These are phyloP conservation scores for Conchocele bisecta DNA, from an alignment of 2,888 invertebrate species.

Conservation along the genomic window DNA sequence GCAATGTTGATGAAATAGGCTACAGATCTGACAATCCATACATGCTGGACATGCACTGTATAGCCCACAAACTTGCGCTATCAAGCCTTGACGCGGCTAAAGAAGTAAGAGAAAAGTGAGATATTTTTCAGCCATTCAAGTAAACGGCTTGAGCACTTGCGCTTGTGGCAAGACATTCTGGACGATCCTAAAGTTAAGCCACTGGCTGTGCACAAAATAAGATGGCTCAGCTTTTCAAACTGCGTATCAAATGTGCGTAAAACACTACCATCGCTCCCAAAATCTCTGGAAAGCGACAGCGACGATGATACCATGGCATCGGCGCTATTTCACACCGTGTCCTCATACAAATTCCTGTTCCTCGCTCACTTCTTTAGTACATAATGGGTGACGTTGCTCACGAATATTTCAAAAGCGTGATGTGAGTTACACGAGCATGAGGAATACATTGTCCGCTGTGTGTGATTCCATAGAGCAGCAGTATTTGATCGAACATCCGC, in stretches of 20 bases:
- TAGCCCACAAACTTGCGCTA: conserved; percentile 32
- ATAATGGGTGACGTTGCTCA: conserved; percentile 35
- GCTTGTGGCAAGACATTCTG: conserved; percentile 32
- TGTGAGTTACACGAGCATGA: conserved; percentile 7
- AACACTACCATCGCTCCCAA: conserved; percentile 16
- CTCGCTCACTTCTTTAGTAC: conserved; percentile 32
- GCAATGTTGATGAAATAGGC: too few relatives aligned
- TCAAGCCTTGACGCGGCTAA: conserved; percentile 32
- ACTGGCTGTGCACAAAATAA: neutral
- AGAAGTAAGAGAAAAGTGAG: conserved; percentile 19
- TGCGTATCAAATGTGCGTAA: conserved; percentile 29
- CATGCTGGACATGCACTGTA: conserved; percentile 33
- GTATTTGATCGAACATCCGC: conserved; percentile 26
- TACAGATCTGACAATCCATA: conserved; percentile 25
- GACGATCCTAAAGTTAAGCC: conserved; percentile 31
- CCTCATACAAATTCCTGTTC: conserved; percentile 32
- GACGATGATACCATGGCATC: conserved; percentile 28
- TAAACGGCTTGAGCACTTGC: conserved; percentile 33
- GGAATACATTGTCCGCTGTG: conserved; percentile 13
- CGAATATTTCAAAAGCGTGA: conserved; percentile 20
- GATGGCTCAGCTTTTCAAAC: conserved; percentile 30
- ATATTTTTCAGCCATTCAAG: too few relatives aligned
- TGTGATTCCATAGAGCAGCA: conserved; percentile 37
- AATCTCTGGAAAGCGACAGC: conserved; percentile 27
- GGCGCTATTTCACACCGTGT: conserved; percentile 9